Evolutionary conservation across 2,888 invertebrate species (phyloP), one percentile per base, ranked within the genome.

Genomic region (Tachina lurida): DNA sequence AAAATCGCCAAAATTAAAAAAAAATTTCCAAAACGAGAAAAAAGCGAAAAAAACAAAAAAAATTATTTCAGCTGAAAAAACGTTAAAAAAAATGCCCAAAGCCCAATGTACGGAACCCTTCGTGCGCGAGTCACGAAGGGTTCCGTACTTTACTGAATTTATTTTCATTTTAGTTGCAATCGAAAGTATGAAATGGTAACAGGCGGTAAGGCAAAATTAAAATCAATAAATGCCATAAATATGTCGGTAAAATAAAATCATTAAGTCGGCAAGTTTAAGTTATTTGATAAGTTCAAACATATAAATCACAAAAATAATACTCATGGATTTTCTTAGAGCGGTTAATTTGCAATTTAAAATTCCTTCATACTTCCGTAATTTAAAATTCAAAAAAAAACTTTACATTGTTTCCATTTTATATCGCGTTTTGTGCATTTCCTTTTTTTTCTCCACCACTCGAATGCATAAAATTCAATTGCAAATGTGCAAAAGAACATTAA

Each of bases 391-490:
- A 70, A 56, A 15, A 39, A 43, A 74, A 68, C 13, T 68, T 60
- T 52, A 74, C 68, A 60, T 68, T 68, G 60, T 76, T 47, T 39
- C 47, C 62, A 63, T 70, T 74, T 43, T 63, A 19, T 52, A 60
- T 58, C 47, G 22, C 41, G 17, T 19, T 17, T 56, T 19, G 12
- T 70, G 43, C n/a, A 54, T 19, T 65, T n/a, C n/a, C 39, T 41
- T 49, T 60, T 74, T 71, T 63, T 70, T 58, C 7, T 5, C 8
- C 47, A 52, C 1, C 19, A 15, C 63, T 47, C n/a, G 56, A 70
- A 75, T 68, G 22, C 13, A 56, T 19, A 58, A 68, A 67, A 77
- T n/a, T 58, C 43, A 77, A 77, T 83, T 83, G 49, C 47, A n/a
- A 22, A 56, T 71, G 56, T 47, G 41, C 13, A 41, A 56, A 41